phyloP scores from a whole-genome alignment of 2,113 vertebrate genomes.

The Turdus rufiventris region DNA sequence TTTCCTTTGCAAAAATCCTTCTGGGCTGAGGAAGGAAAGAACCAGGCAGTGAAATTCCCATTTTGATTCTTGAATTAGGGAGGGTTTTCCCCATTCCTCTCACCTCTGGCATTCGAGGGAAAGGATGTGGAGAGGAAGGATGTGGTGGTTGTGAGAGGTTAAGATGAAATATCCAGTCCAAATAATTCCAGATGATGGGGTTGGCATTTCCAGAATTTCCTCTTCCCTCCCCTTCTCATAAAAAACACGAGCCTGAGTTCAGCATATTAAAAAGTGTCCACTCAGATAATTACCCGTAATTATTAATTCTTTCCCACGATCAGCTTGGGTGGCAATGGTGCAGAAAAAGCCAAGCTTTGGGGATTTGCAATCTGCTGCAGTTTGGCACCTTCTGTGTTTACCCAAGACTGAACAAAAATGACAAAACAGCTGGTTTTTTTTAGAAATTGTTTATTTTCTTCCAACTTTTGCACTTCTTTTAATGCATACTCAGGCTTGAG shows the following conservation, averaged over 20 bases:
- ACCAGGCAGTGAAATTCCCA: background rate
- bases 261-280: conserved; percentile 32
- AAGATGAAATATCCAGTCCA: background rate
- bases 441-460: background rate
- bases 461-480: conserved; percentile 16
- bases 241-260: background rate
- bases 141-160: background rate
- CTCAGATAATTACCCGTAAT: conserved; percentile 44
- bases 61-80: background rate
- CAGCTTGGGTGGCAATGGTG: conserved; percentile 17
- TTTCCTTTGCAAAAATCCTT: background rate
- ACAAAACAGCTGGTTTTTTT: conserved; percentile 11
- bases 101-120: conserved; percentile 6
- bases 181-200: conserved; percentile 9
- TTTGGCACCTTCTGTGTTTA: background rate
- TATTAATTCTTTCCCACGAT: conserved; percentile 17
- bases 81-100: background rate
- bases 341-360: background rate
- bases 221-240: background rate
- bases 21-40: background rate
- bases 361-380: background rate
- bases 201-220: background rate
- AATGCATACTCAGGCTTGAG: background rate
- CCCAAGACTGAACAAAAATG: background rate
- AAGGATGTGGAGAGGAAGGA: background rate